phyloP scores from a whole-genome alignment of 2,888 invertebrate genomes.

The Diogma glabrata region DNA sequence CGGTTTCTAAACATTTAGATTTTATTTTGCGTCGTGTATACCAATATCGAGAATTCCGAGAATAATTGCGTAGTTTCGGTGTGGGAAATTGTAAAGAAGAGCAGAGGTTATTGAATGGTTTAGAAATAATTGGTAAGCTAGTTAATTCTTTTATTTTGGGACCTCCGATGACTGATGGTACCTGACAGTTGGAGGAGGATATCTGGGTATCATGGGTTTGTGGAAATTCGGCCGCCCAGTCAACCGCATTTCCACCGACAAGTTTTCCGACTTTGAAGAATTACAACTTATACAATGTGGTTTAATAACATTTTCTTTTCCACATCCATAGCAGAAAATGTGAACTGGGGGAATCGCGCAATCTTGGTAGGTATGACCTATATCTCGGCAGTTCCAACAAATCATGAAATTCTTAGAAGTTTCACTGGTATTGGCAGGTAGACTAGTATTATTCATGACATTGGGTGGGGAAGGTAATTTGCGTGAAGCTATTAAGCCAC shows the following conservation, averaged over 20 bases:
- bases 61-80: neutral
- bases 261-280: neutral
- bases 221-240: neutral
- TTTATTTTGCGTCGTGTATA: neutral
- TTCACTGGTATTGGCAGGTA: no score
- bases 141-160: neutral
- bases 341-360: neutral
- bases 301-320: neutral
- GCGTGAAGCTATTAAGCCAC: no score
- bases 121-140: neutral
- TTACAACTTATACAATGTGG: no score
- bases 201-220: neutral
- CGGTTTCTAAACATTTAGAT: neutral
- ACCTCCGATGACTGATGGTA: neutral
- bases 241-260: neutral
- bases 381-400: neutral
- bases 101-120: neutral
- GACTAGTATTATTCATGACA: no score
- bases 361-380: neutral
- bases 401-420: no score
- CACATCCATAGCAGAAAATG: neutral
- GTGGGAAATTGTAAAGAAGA: neutral
- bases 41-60: neutral
- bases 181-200: neutral
- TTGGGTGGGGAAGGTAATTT: no score